phyloP scores from a whole-genome alignment of 2,888 invertebrate species.

The Crematogaster levior region DNA sequence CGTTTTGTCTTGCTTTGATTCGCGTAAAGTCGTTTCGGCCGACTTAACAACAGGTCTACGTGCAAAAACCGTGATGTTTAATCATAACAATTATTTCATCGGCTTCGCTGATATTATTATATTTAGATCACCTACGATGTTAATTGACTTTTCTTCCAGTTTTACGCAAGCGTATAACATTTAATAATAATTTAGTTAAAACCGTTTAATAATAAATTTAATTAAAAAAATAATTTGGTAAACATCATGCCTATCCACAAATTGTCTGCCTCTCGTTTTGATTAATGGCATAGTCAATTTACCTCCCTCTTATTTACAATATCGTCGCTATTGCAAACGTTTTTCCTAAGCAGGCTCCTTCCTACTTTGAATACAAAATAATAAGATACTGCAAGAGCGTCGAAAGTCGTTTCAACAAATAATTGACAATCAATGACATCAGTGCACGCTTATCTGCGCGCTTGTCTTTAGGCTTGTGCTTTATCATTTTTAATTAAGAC shows the following conservation, averaged over 20 bases:
- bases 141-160: background rate
- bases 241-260: slow-evolving; percentile 28
- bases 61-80: background rate
- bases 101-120: background rate
- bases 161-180: slow-evolving; percentile 9
- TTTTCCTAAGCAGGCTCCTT: slow-evolving; percentile 45
- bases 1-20: background rate
- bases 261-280: slow-evolving; percentile 64
- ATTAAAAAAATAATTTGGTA: slow-evolving; percentile 40
- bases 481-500: slow-evolving; percentile 77
- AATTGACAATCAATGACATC: slow-evolving; percentile 70
- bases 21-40: slow-evolving; percentile 17
- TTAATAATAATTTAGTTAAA: slow-evolving; percentile 44
- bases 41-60: background rate
- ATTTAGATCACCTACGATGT: background rate
- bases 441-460: slow-evolving; percentile 56
- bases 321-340: slow-evolving; percentile 62
- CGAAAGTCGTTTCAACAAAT: slow-evolving; percentile 63
- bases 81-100: slow-evolving; percentile 26
- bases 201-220: slow-evolving; percentile 45
- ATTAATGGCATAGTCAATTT: slow-evolving; percentile 61
- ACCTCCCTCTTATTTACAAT: slow-evolving; percentile 40
- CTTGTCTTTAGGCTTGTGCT: slow-evolving; percentile 56
- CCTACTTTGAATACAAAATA: slow-evolving; percentile 57
- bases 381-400: slow-evolving; percentile 63